Evolutionary conservation across 2,888 invertebrate species (phyloP).

Genomic region (Ophion slaviceki): DNA sequence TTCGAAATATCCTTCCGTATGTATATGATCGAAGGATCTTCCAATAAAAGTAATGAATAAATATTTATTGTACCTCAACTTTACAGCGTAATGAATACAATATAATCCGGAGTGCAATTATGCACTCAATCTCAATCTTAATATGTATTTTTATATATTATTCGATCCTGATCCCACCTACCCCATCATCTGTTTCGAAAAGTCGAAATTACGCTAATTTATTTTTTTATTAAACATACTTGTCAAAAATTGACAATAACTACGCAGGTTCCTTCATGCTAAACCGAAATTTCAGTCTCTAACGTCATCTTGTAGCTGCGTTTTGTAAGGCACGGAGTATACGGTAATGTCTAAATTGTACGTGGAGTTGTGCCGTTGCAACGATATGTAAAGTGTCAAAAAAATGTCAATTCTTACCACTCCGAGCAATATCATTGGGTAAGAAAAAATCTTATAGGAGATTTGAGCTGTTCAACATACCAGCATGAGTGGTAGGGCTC

Average conservation of each 20-base stretch:
- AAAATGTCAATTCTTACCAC: neutral
- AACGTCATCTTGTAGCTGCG: neutral
- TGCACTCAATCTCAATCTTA: neutral
- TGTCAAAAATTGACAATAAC: too few species aligned
- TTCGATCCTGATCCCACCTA: too few species aligned
- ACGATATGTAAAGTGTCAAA: neutral
- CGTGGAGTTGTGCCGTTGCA: neutral
- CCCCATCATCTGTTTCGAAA: too few species aligned
- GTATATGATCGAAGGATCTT: neutral
- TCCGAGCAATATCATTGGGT: neutral
- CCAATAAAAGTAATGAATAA: neutral
- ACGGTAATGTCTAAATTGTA: neutral
- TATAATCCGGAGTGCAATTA: neutral
- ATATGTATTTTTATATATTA: neutral
- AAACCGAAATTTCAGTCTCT: neutral
- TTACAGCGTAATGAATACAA: neutral
- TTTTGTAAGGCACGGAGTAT: neutral
- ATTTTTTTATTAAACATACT: too few species aligned
- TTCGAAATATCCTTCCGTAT: neutral
- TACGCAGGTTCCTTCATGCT: neutral
- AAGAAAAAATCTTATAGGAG: too few species aligned
- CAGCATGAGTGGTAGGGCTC: too few species aligned
- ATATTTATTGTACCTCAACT: neutral
- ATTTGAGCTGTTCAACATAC: too few species aligned
- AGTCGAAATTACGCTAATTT: too few species aligned